A percentile compares a stretch with the other conserved stretches of the same genome.
Conservation (phyloP, 2,888 invertebrate species). For the Rhagium mordax region DNA sequence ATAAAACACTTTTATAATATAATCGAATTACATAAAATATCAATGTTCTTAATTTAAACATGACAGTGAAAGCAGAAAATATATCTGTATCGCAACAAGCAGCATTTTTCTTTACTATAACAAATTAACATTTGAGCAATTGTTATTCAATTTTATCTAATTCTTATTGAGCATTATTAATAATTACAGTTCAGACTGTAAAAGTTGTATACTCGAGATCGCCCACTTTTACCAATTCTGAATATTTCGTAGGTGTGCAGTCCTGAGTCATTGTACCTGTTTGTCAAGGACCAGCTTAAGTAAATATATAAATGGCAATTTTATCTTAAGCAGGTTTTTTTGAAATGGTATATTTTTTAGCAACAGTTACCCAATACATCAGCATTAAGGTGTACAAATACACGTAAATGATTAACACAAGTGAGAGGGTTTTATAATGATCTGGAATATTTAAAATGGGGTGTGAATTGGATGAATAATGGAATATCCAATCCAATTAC, state of each 20-base stretch:
- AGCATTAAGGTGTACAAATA: background rate
- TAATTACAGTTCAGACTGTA: too few species aligned
- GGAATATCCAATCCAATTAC: background rate
- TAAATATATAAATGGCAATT: slow-evolving; percentile 1
- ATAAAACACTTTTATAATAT: too few species aligned
- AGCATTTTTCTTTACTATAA: too few species aligned
- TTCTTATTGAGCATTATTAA: too few species aligned
- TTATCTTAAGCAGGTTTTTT: background rate
- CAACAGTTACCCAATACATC: background rate
- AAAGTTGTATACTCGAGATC: background rate
- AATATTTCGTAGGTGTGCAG: slow-evolving; percentile 14
- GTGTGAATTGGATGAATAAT: background rate
- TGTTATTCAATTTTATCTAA: too few species aligned
- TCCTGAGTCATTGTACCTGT: slow-evolving; percentile 15
- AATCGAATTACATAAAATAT: too few species aligned
- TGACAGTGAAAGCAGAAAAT: too few species aligned
- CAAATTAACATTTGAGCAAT: too few species aligned
- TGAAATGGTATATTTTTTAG: background rate
- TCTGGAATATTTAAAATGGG: background rate
- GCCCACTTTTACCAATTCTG: slow-evolving; percentile 4
- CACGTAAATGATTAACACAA: background rate
- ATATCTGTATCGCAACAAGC: too few species aligned
- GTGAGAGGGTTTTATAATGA: background rate
- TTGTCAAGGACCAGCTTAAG: slow-evolving; percentile 7
- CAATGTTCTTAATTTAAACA: too few species aligned